phyloP scores from a whole-genome alignment of 1,140 invertebrate genomes.

The Caerostris extrusa region DNA sequence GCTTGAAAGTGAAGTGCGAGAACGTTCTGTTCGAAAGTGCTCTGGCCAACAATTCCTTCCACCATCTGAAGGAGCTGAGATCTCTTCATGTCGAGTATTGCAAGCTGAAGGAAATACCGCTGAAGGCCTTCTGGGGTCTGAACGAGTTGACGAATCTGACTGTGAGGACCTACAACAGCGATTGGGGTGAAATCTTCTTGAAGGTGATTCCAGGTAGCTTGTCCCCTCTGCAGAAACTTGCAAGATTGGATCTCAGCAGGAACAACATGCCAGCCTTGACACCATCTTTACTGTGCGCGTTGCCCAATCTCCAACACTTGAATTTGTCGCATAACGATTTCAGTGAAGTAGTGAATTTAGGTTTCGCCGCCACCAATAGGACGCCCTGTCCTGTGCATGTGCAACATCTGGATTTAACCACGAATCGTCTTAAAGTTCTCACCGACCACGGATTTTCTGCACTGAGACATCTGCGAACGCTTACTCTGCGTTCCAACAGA shows the following conservation, averaged over 20 bases:
- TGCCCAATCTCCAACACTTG: conserved; percentile 80
- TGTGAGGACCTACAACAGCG: conserved; percentile 78
- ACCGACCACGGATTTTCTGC: conserved; percentile 89
- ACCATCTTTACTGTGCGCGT: conserved; percentile 87
- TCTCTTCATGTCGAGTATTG: conserved; percentile 78
- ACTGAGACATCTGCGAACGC: conserved; percentile 87
- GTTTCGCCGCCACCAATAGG: conserved; percentile 84
- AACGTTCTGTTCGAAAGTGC: conserved; percentile 88
- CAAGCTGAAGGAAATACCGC: conserved; percentile 78
- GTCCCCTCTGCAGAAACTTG: conserved; percentile 86
- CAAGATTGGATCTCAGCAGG: conserved; percentile 87
- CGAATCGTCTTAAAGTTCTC: conserved; percentile 89
- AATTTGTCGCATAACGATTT: conserved; percentile 87
- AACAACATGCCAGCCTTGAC: conserved; percentile 92
- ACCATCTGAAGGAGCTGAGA: conserved; percentile 78
- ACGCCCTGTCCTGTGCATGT: conserved; percentile 88
- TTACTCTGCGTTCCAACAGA: conserved; percentile 90
- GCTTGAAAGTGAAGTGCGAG: conserved; percentile 90
- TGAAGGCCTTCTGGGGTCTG: conserved; percentile 78
- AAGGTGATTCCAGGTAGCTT: conserved; percentile 88
- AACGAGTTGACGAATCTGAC: conserved; percentile 79
- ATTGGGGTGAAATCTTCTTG: conserved; percentile 88
- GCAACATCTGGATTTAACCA: conserved; percentile 90
- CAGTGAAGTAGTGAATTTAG: conserved; percentile 87
- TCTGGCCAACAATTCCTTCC: conserved; percentile 82